Conservation (phyloP, 2,888 invertebrate species). For the Archaeoteleia sp. region DNA sequence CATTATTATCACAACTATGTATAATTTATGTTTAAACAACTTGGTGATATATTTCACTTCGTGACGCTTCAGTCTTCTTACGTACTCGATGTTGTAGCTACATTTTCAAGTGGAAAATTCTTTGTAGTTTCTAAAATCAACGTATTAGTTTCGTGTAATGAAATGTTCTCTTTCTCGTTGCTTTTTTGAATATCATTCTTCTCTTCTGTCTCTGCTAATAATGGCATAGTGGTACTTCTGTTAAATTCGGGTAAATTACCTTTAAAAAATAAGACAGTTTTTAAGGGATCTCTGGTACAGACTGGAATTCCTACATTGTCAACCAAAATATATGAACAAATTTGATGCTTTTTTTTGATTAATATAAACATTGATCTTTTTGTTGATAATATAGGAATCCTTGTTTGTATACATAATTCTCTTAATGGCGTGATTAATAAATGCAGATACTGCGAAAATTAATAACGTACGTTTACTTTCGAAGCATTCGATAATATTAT, state of each 20-base stretch:
- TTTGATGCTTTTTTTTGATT: no score
- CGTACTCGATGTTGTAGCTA: conserved; percentile 22
- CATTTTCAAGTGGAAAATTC: conserved; percentile 5
- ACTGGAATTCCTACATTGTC: no score
- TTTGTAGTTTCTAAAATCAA: conserved; percentile 3
- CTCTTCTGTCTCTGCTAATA: conserved; percentile 32
- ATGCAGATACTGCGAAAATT: no score
- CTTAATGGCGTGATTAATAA: no score
- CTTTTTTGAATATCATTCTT: conserved; percentile 12
- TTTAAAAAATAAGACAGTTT: conserved; percentile 7
- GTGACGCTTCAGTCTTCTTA: conserved; percentile 36
- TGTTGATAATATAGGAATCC: no score
- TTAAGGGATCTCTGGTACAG: no score
- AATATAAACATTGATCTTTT: no score
- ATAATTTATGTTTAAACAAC: no score
- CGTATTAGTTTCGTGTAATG: neutral
- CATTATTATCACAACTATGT: no score
- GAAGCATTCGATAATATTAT: conserved; percentile 56
- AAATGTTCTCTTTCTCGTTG: conserved; percentile 13
- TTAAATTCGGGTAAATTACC: conserved; percentile 39
- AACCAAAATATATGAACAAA: no score
- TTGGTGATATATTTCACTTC: no score
- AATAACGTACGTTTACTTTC: conserved; percentile 27
- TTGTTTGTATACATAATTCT: no score
- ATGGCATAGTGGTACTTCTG: conserved; percentile 51